Conservation (phyloP, 2,888 invertebrate species). For the Drosophila buzzatii region DNA sequence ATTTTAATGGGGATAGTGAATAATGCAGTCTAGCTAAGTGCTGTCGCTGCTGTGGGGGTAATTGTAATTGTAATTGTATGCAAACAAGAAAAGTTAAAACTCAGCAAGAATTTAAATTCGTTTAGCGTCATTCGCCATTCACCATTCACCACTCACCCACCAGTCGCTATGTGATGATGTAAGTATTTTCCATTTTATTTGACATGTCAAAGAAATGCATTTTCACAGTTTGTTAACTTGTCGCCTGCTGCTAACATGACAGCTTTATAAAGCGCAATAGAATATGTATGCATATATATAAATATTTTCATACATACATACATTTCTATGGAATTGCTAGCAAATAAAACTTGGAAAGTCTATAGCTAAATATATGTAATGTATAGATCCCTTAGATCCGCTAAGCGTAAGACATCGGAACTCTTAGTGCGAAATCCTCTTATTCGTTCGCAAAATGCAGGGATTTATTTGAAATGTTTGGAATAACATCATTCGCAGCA, state of each 20-base stretch:
- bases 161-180: background rate
- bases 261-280: constrained; percentile 1
- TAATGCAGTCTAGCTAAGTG: background rate
- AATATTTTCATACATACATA: background rate
- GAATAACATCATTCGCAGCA: constrained; percentile 12
- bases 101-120: constrained; percentile 8
- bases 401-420: background rate
- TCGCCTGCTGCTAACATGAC: constrained; percentile 3
- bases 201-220: constrained; percentile 10
- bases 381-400: background rate
- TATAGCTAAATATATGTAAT: background rate
- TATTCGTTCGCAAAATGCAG: background rate
- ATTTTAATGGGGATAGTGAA: background rate
- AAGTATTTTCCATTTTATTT: constrained; percentile 9
- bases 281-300: background rate
- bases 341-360: background rate
- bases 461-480: constrained; percentile 1
- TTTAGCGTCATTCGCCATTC: background rate
- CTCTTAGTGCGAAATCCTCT: background rate
- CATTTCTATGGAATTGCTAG: background rate
- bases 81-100: background rate
- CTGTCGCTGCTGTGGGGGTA: background rate
- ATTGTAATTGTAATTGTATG: constrained; percentile 4
- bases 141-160: too few relatives aligned
- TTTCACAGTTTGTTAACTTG: constrained; percentile 15